Evolutionary conservation across 2,888 invertebrate species (phyloP).

Genomic region (Melanotus villosus): DNA sequence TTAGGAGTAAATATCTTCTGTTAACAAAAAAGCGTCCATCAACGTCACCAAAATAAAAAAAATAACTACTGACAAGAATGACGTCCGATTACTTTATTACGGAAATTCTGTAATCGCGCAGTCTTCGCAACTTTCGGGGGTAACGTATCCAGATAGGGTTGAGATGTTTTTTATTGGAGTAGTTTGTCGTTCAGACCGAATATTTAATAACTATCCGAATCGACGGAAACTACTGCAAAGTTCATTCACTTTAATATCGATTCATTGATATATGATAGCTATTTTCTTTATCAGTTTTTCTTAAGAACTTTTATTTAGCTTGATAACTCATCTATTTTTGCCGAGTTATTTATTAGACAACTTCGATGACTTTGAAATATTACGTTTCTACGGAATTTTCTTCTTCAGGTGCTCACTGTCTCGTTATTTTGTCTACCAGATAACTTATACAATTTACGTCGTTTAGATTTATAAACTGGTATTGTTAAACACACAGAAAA

Average conservation of each 20-base stretch:
- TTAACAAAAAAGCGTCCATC: background rate
- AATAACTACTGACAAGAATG: background rate
- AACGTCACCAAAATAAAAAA: background rate
- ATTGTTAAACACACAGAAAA: no score
- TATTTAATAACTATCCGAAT: conserved; percentile 23
- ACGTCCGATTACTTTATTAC: conserved; percentile 7
- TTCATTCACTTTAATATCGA: conserved; percentile 36
- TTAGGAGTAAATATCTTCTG: no score
- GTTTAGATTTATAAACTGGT: no score
- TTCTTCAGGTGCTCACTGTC: background rate
- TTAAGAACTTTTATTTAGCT: conserved; percentile 21
- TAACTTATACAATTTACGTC: no score
- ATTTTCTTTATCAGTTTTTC: conserved; percentile 36
- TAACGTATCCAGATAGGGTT: conserved; percentile 17
- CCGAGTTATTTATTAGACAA: conserved; percentile 18
- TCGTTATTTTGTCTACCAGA: no score
- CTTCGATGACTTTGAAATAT: conserved; percentile 15
- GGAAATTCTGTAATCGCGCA: background rate
- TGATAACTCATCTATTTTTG: conserved; percentile 37
- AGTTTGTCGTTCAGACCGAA: conserved; percentile 22
- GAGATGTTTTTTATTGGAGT: conserved; percentile 28
- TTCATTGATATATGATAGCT: conserved; percentile 32
- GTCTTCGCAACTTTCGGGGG: background rate
- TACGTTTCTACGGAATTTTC: background rate
- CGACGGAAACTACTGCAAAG: conserved; percentile 26